Evolutionary conservation across 2,113 vertebrate genomes (phyloP), one percentile per base, ranked within the genome.

Genomic region (Nycticebus coucang): DNA sequence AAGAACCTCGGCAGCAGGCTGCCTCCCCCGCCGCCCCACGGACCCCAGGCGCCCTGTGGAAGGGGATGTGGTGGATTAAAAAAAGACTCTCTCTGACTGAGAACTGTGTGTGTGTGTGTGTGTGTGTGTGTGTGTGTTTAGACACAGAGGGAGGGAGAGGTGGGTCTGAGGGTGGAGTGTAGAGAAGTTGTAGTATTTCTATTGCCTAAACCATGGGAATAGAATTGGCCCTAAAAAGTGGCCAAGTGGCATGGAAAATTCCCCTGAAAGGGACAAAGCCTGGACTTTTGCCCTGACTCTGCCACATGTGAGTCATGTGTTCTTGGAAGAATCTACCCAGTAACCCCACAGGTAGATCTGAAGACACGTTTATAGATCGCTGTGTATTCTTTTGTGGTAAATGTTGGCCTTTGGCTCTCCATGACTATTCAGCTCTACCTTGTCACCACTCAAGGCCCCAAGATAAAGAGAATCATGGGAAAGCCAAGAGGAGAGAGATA

Each of bases 1-100:
- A 98, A 95, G 87, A 97, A 96, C 75, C n/a, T 10, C 2, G 7
- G 35, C 4, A 14, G 5, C 18, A 6, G 28, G 15, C 68, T 13
- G 26, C 6, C 22, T 4, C 30, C 18, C 35, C 57, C 30, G 7
- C 60, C 59, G 35, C 11, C 35, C 35, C 12, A 13, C 1, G 0
- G 26, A 11, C 2, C 24, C 14, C 0, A 0, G 33, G 15, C 6
- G 22, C 21, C 21, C 21, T 4, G 28, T 5, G 35, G 12, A 30
- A 45, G n/a, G 68, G 50, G 30, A 17, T 5, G 4, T 41, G 53
- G 26, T 5, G 50, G 9, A 30, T 7, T 22, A 15, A 53, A 87
- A 22, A 95, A 82, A 95, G 94, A 80, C 94, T 6, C 59, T 37
- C 35, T 64, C 60, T 66, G 26, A 24, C 0, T 45, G 69, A 66